phyloP scores from a whole-genome alignment of 53 echinoderm and acorn worm genomes.

The Hippasteria phrygiana region DNA sequence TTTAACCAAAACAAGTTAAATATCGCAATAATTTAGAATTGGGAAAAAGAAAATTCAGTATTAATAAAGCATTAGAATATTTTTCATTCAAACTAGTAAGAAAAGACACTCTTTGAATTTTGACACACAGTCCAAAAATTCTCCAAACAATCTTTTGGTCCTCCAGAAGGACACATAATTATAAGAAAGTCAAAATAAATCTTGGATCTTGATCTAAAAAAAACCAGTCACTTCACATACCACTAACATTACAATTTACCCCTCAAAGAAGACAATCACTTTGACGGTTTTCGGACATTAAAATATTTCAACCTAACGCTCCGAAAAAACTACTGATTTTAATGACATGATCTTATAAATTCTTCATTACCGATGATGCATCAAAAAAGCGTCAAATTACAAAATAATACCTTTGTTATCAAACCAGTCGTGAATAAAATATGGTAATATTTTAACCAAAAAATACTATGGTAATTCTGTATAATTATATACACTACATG shows the following conservation, averaged over 20 bases:
- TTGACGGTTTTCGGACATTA: background rate
- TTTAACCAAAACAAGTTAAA: too few relatives aligned
- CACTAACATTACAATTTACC: background rate
- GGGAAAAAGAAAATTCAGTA: too few relatives aligned
- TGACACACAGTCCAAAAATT: too few relatives aligned
- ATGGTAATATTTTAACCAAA: background rate
- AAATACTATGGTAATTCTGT: slow-evolving; percentile 16
- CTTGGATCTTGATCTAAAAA: background rate
- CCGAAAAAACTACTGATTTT: background rate
- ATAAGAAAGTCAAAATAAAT: too few relatives aligned
- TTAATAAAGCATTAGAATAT: too few relatives aligned
- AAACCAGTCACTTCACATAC: background rate
- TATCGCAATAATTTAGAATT: too few relatives aligned
- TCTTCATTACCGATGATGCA: background rate
- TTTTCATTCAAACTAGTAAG: too few relatives aligned
- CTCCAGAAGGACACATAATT: too few relatives aligned
- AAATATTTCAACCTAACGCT: background rate
- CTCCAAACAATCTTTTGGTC: background rate
- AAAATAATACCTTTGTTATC: background rate
- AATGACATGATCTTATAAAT: background rate
- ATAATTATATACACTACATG: slow-evolving; percentile 29
- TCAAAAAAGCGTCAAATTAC: background rate
- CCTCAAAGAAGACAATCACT: background rate
- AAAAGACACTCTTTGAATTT: too few relatives aligned
- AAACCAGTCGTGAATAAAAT: background rate